A percentile compares a stretch with the other conserved stretches of the same genome.
Evolutionary conservation across 2,113 vertebrate genomes (phyloP).

Genomic region (Antechinus stuartii): DNA sequence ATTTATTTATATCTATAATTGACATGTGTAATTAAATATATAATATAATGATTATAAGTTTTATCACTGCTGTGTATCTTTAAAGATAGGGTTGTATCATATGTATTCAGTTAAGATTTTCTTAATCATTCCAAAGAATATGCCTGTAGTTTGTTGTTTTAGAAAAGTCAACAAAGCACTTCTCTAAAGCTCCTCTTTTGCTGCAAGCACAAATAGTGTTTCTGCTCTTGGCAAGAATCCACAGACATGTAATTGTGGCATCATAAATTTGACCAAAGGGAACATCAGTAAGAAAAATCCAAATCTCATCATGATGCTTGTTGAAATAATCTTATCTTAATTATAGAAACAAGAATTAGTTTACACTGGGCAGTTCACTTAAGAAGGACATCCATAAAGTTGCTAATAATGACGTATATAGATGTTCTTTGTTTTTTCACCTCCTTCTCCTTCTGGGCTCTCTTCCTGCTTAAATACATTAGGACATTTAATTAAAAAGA

Average conservation of each 20-base stretch:
- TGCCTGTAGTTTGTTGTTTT: constrained; percentile 64
- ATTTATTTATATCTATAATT: neutral
- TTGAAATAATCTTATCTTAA: constrained; percentile 74
- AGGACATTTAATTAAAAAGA: constrained; percentile 37
- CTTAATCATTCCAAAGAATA: constrained; percentile 61
- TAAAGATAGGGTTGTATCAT: constrained; percentile 28
- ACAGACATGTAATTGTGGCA: constrained; percentile 48
- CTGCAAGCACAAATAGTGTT: constrained; percentile 65
- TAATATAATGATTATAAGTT: constrained; percentile 34
- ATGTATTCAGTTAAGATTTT: constrained; percentile 64
- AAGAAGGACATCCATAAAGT: constrained; percentile 49
- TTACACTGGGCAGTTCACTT: constrained; percentile 28
- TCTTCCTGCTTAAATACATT: constrained; percentile 15
- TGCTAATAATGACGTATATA: constrained; percentile 38
- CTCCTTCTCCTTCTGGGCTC: constrained; percentile 20
- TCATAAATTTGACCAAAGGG: constrained; percentile 38
- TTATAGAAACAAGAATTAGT: constrained; percentile 57
- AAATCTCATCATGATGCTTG: constrained; percentile 63
- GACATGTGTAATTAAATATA: constrained; percentile 12
- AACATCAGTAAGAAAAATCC: constrained; percentile 38
- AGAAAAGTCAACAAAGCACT: constrained; percentile 67
- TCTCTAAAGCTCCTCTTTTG: constrained; percentile 41
- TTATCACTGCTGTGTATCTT: neutral
- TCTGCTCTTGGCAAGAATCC: constrained; percentile 51
- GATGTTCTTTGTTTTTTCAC: neutral